phyloP scores from a whole-genome alignment of 2,113 vertebrate genomes.

The Malaclemys terrapin region DNA sequence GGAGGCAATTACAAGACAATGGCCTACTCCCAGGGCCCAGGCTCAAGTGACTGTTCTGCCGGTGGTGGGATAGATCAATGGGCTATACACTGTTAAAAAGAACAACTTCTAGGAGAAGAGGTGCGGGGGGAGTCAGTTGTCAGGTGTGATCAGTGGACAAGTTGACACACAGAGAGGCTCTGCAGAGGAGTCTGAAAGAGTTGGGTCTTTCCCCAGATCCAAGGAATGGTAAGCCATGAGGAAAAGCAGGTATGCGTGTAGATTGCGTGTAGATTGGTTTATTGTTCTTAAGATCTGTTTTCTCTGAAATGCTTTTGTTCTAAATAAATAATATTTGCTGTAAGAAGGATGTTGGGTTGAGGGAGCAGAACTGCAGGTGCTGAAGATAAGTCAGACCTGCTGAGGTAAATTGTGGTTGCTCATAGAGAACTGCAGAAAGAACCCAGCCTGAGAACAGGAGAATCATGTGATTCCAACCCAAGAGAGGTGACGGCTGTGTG shows the following conservation, averaged over 20 bases:
- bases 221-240: background rate
- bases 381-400: background rate
- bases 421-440: background rate
- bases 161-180: background rate
- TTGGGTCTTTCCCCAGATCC: background rate
- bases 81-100: background rate
- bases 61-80: background rate
- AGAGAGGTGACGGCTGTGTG: background rate
- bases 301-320: background rate
- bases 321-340: background rate
- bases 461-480: too few relatives aligned
- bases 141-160: too few relatives aligned
- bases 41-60: background rate
- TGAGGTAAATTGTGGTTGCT: background rate
- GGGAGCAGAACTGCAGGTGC: background rate
- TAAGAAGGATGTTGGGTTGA: background rate
- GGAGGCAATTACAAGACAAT: background rate
- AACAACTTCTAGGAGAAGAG: background rate
- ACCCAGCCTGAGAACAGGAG: background rate
- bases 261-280: background rate
- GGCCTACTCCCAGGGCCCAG: accelerated
- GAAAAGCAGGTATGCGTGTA: background rate
- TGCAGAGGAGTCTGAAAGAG: background rate
- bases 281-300: background rate
- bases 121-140: background rate